A percentile compares a stretch with the other conserved stretches of the same genome.
Evolutionary conservation across 1,140 invertebrate genomes (phyloP).

Genomic region (Drosophila suzukii): DNA sequence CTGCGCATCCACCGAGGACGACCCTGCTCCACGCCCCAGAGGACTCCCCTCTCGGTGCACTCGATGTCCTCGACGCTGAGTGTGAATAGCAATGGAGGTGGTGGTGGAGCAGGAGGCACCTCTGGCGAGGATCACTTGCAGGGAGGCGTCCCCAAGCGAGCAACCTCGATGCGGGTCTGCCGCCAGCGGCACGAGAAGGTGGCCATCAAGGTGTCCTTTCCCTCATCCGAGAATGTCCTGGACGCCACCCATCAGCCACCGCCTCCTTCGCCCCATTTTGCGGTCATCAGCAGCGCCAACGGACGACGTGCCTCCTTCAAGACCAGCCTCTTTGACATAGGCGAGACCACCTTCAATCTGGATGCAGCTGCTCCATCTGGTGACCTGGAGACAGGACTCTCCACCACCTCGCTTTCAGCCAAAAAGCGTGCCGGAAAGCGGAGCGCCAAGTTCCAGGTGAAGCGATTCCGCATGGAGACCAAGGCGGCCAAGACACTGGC

Average conservation of each 20-base stretch:
- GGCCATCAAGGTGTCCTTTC: conserved; percentile 93
- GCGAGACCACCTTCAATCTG: conserved; percentile 76
- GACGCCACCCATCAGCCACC: conserved; percentile 85
- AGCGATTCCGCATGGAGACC: conserved; percentile 90
- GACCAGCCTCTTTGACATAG: conserved; percentile 77
- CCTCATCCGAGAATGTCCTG: conserved; percentile 90
- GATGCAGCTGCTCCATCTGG: conserved; percentile 29
- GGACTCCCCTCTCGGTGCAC: conserved; percentile 77
- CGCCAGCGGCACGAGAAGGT: conserved; percentile 89
- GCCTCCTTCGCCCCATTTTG: conserved; percentile 85
- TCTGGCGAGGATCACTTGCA: conserved; percentile 50
- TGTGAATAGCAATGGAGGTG: conserved; percentile 73
- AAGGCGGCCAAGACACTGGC: conserved; percentile 96
- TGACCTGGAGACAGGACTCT: conserved; percentile 50
- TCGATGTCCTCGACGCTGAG: conserved; percentile 82
- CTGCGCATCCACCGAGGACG: conserved; percentile 94
- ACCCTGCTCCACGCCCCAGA: conserved; percentile 73
- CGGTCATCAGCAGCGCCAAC: conserved; percentile 65
- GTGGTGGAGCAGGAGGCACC: conserved; percentile 15
- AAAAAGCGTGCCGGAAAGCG: conserved; percentile 84
- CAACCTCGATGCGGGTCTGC: conserved; percentile 85
- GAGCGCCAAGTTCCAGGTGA: conserved; percentile 86
- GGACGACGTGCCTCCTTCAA: conserved; percentile 66
- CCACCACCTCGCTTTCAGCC: conserved; percentile 58
- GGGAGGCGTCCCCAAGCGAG: conserved; percentile 55